Percentiles rank a stretch among this genome's conserved stretches.
Conservation (phyloP, 2,888 invertebrate species). For the Lamellibrachia satsuma region DNA sequence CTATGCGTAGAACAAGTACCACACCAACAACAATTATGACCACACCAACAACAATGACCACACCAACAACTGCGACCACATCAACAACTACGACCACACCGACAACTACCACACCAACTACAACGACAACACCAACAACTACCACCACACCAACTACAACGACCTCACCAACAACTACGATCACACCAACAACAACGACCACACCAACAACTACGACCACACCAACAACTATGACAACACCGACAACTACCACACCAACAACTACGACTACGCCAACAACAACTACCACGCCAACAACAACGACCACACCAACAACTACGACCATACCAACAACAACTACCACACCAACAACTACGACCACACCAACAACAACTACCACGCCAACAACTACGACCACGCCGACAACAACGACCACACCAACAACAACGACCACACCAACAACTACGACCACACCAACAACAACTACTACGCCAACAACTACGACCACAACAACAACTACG, state of each 20-base stretch:
- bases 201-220: not conserved
- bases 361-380: not conserved
- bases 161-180: not conserved
- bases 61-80: not conserved
- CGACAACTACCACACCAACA: not conserved
- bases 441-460: not conserved
- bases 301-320: not conserved
- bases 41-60: not conserved
- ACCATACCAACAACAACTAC: not conserved
- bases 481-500: not conserved
- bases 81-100: not conserved
- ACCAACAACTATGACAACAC: not conserved
- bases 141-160: not conserved
- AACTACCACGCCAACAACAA: not conserved
- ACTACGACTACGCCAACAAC: not conserved
- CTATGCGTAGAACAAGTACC: not conserved
- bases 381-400: not conserved
- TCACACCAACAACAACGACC: not conserved
- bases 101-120: not conserved
- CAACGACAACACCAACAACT: not conserved
- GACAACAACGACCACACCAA: not conserved
- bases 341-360: not conserved
- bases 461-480: not conserved
- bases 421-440: not conserved
- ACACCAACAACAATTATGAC: not conserved